Percentiles rank a stretch among this genome's conserved stretches.
These are phyloP conservation scores for Cynoglossus semilaevis DNA, from an alignment of 2,113 vertebrate genomes.

Conservation along the genomic window DNA sequence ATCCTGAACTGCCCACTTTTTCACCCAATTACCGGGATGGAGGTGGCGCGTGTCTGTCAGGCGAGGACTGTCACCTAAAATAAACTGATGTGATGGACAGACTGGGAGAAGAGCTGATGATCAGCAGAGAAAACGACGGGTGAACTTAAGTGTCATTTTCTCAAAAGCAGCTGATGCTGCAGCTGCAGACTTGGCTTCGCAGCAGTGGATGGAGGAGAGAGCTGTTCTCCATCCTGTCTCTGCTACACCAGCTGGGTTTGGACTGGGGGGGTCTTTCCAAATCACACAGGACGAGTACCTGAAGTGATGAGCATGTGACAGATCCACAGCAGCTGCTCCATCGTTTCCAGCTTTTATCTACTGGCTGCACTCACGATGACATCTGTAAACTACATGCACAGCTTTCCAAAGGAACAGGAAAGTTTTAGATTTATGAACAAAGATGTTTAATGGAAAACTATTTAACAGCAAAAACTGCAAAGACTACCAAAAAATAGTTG, in stretches of 20 bases:
- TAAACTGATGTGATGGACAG: conserved; percentile 43
- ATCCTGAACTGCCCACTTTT: conserved; percentile 69
- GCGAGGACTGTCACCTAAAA: conserved; percentile 33
- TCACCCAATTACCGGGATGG: conserved; percentile 39
- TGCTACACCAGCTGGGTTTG: not conserved
- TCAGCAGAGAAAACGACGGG: conserved; percentile 29
- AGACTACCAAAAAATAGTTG: too few relatives aligned
- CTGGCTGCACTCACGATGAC: not conserved
- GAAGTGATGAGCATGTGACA: conserved; percentile 1
- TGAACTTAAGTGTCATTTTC: conserved; percentile 27
- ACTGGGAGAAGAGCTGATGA: conserved; percentile 27
- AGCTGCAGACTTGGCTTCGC: conserved; percentile 42
- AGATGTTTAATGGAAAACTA: too few relatives aligned
- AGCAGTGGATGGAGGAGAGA: not conserved
- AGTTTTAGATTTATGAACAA: too few relatives aligned
- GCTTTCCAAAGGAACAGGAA: too few relatives aligned
- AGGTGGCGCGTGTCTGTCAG: conserved; percentile 51
- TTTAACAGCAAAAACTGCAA: too few relatives aligned
- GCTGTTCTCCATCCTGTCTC: not conserved
- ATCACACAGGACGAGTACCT: not conserved
- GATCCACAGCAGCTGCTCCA: conserved; percentile 2
- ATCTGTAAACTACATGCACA: not conserved
- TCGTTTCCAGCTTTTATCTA: not conserved
- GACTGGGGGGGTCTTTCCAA: not conserved
- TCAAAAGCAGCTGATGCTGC: conserved; percentile 35